phyloP scores from a whole-genome alignment of 2,113 vertebrate species.

The Gila orcuttii region DNA sequence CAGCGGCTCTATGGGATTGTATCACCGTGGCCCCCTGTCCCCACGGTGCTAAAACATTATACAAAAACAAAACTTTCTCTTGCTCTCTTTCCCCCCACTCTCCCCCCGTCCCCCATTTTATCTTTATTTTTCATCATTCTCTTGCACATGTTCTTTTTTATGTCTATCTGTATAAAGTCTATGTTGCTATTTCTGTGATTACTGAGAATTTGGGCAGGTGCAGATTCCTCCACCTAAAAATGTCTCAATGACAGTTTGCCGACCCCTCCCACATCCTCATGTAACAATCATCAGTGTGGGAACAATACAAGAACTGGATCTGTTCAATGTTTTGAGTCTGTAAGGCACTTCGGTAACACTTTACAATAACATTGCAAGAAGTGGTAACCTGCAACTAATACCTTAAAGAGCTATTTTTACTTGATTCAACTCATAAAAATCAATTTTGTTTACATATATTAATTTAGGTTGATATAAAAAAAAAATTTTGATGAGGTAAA shows the following conservation, averaged over 20 bases:
- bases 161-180: constrained; percentile 18
- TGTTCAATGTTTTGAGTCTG: neutral
- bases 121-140: constrained; percentile 63
- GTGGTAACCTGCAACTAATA: too few species aligned
- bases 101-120: constrained; percentile 59
- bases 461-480: too few species aligned
- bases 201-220: constrained; percentile 61
- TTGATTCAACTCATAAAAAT: too few species aligned
- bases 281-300: constrained; percentile 25
- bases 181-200: constrained; percentile 74
- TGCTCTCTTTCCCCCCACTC: constrained; percentile 26
- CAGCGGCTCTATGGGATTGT: constrained; percentile 74
- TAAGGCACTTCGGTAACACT: too few species aligned
- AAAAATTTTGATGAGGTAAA: too few species aligned
- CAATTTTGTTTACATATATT: too few species aligned
- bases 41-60: constrained; percentile 82
- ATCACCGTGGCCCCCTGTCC: constrained; percentile 88
- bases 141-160: constrained; percentile 42
- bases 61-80: constrained; percentile 82
- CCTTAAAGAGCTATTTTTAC: too few species aligned
- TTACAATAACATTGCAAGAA: too few species aligned
- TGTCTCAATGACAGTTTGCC: constrained; percentile 35
- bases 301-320: neutral
- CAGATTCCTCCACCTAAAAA: constrained; percentile 35
- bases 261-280: constrained; percentile 48